Evolutionary conservation across 2,888 invertebrate genomes (phyloP), one percentile per base, ranked within the genome.

Genomic region (Notodonta ziczac): DNA sequence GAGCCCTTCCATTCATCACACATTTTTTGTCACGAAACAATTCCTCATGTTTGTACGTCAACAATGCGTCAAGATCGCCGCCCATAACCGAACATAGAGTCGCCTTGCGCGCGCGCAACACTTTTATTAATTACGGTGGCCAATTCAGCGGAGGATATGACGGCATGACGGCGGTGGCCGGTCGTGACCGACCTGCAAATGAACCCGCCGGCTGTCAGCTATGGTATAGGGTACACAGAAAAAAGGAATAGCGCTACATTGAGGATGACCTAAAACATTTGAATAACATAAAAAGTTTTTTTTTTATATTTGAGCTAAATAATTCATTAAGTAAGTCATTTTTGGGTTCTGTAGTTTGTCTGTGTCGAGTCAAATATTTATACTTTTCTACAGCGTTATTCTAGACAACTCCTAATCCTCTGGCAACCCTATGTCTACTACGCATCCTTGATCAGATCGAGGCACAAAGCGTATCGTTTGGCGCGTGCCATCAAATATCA

Each of bases 91-190:
- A 90, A 91, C 88, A 91, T 88, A 91, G 91, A 65, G 74, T 80
- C 82, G 82, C 80, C 79, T 84, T 85, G 87, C 80, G 82, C 83
- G 81, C 81, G 86, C 91, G 86, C 91, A 86, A 85, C 87, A 86
- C 87, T 92, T 92, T 93, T 92, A 93, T 92, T 93, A 92, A 93
- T 92, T 90, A 86, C 82, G 77, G 83, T 88, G 83, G 79, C 91
- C 91, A 92, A 91, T 91, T 89, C 84, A 80, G 87, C 80, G 67
- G 86, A 92, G 93, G 93, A 93, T 93, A 90, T 93, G 93, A 93
- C 91, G 92, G 87, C 91, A 90, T 86, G 84, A 79, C 80, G 86
- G 81, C 84, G 82, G 82, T 83, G 84, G 71, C 73, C 73, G 88
- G 80, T 86, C 93, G 93, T 93, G 93, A 90, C 78, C 86, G 82